A percentile compares a stretch with the other conserved stretches of the same genome.
phyloP scores from a whole-genome alignment of 2,888 invertebrate genomes.

The Tigriopus californicus region DNA sequence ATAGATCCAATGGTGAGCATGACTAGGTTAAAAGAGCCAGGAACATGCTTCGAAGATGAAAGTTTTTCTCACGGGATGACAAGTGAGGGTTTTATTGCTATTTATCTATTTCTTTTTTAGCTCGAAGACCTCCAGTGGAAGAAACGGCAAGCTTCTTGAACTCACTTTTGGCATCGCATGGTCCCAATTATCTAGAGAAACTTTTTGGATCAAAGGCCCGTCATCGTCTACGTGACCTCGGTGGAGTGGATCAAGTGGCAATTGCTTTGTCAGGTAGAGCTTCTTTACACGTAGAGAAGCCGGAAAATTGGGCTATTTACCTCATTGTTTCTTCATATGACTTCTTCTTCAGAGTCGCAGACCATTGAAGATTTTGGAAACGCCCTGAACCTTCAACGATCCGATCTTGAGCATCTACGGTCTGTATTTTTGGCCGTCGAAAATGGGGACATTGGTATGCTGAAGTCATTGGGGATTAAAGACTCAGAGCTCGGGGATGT shows the following conservation, averaged over 20 bases:
- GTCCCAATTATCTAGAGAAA: slow-evolving; percentile 89
- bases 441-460: slow-evolving; percentile 80
- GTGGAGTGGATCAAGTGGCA: slow-evolving; percentile 86
- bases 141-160: slow-evolving; percentile 88
- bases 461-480: slow-evolving; percentile 81
- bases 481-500: slow-evolving; percentile 87
- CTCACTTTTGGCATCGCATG: slow-evolving; percentile 79
- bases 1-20: not conserved
- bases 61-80: not conserved
- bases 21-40: not conserved
- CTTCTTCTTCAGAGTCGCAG: slow-evolving; percentile 52
- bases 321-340: slow-evolving; percentile 7
- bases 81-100: not conserved
- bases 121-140: slow-evolving; percentile 87
- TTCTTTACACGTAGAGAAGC: not conserved
- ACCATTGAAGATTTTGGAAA: slow-evolving; percentile 85
- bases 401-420: slow-evolving; percentile 70
- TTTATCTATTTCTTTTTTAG: slow-evolving; percentile 32
- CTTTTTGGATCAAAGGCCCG: slow-evolving; percentile 84
- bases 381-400: slow-evolving; percentile 45
- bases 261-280: slow-evolving; percentile 70
- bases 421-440: slow-evolving; percentile 90
- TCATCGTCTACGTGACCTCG: slow-evolving; percentile 71
- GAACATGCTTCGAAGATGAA: not conserved
- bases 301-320: not conserved